Percentiles rank a stretch among this genome's conserved stretches.
These are phyloP conservation scores for Dasypolia templi DNA, from an alignment of 2,888 invertebrate genomes.

Conservation along the genomic window DNA sequence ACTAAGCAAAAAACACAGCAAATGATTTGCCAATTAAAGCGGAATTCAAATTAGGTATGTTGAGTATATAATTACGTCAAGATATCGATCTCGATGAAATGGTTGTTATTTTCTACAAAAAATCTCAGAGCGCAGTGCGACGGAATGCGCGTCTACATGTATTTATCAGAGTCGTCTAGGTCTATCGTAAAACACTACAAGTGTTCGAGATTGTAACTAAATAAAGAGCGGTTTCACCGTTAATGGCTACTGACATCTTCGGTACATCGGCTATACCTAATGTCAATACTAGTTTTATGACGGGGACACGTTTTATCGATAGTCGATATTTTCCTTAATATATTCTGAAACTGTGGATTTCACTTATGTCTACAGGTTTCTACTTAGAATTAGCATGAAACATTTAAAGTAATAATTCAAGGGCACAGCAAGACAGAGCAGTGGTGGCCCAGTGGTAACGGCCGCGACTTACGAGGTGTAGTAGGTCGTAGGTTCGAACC, in stretches of 20 bases:
- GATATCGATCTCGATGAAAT: conserved; percentile 76
- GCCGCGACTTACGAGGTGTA: too few species aligned
- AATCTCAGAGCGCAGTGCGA: conserved; percentile 62
- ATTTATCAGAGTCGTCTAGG: conserved; percentile 72
- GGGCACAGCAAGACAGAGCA: not conserved
- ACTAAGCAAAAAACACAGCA: conserved; percentile 72
- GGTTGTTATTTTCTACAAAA: conserved; percentile 72
- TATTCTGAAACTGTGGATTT: conserved; percentile 53
- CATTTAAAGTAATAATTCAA: conserved; percentile 19
- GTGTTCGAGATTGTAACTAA: conserved; percentile 79
- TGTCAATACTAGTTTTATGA: conserved; percentile 75
- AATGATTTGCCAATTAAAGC: conserved; percentile 77
- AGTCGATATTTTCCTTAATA: conserved; percentile 66
- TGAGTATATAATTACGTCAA: conserved; percentile 74
- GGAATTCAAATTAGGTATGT: conserved; percentile 76
- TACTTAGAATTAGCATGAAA: conserved; percentile 49
- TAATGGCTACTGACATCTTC: conserved; percentile 84
- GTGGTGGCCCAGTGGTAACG: too few species aligned
- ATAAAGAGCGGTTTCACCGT: conserved; percentile 84
- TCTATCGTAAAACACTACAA: conserved; percentile 75
- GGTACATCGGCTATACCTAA: conserved; percentile 77
- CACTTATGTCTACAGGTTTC: conserved; percentile 51
- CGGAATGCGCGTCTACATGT: conserved; percentile 72
- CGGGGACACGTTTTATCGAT: conserved; percentile 71
- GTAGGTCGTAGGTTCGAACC: too few species aligned